Evolutionary conservation across 2,113 vertebrate species (phyloP), one percentile per base, ranked within the genome.

Genomic region (Misgurnus anguillicaudatus): DNA sequence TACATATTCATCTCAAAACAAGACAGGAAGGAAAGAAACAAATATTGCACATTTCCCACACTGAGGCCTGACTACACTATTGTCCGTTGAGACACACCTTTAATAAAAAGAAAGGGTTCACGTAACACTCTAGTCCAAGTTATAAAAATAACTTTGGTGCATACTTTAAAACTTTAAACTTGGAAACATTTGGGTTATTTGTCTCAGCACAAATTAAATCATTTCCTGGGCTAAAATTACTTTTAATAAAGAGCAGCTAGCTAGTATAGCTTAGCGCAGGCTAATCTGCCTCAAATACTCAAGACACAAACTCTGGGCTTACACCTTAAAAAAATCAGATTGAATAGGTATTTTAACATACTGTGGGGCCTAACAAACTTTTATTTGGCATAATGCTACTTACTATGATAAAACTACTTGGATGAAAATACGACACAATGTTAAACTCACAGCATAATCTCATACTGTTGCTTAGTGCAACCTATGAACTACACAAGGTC

Each of bases 1-100:
- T 95, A 97, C 95, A 96, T 94, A 88, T 89, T 85, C 91, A 92
- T 92, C 89, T 92, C 86, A 88, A 90, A 93, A 93, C 87, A 90
- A 88, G 88, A 92, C 89, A 89, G 42, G 89, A 89, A 69, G 55
- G 86, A 88, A 79, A 86, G 39, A 74, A 89, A 90, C 89, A 90
- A 91, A 92, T 98, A 98, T 98, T 98, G 97, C 97, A 98, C 97
- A 90, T 91, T 91, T 90, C 92, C 96, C 91, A 47, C 57, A 51
- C 55, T 31, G 60, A 48, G 73, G 73, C 73, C 60, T 75, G 16
- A 62, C 21, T 75, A 62, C n/a, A 24, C 36, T 60, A 63, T 3
- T 10, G 24, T 19, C 9, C 39, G 61, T 31, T 13, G 19, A 47
- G 14, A 61, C 24, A 51, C 13, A 17, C 16, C 14, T 55, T 6